Conservation (phyloP, 30 jellyfish, hydroid and myxozoan genomes). For the Hydractinia symbiolongicarpus region DNA sequence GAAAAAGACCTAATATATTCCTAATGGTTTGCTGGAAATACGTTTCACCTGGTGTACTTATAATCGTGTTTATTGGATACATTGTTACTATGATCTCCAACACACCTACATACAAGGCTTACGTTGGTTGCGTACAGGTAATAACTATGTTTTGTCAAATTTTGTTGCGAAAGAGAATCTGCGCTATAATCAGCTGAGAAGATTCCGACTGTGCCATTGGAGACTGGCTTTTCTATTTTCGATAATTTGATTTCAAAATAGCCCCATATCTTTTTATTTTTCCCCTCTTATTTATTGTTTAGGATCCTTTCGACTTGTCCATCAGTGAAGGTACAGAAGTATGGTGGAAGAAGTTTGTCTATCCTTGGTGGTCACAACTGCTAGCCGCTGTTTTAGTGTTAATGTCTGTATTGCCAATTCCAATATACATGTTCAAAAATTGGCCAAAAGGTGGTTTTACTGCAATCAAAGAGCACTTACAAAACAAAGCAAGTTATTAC, state of each 20-base stretch:
- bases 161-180: not conserved
- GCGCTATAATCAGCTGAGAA: not conserved
- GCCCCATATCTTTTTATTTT: not conserved
- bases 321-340: conserved; percentile 52
- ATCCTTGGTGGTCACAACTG: conserved; percentile 84
- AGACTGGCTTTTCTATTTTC: no score
- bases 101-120: conserved; percentile 64
- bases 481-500: conserved; percentile 19
- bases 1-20: conserved; percentile 74
- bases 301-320: conserved; percentile 22
- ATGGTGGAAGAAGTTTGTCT: conserved; percentile 44
- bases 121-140: conserved; percentile 92
- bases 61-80: conserved; percentile 62
- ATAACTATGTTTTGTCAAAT: not conserved
- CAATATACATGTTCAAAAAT: conserved; percentile 68
- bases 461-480: not conserved
- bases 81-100: conserved; percentile 46
- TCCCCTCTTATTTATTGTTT: not conserved
- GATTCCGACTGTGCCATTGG: not conserved
- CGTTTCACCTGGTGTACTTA: conserved; percentile 76
- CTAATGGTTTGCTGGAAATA: conserved; percentile 92
- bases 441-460: conserved; percentile 63
- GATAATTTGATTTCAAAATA: no score
- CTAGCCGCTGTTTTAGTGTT: conserved; percentile 83
- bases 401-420: conserved; percentile 84